Evolutionary conservation across 1,140 invertebrate genomes (phyloP), one percentile per base, ranked within the genome.

Genomic region (Formica exsecta): DNA sequence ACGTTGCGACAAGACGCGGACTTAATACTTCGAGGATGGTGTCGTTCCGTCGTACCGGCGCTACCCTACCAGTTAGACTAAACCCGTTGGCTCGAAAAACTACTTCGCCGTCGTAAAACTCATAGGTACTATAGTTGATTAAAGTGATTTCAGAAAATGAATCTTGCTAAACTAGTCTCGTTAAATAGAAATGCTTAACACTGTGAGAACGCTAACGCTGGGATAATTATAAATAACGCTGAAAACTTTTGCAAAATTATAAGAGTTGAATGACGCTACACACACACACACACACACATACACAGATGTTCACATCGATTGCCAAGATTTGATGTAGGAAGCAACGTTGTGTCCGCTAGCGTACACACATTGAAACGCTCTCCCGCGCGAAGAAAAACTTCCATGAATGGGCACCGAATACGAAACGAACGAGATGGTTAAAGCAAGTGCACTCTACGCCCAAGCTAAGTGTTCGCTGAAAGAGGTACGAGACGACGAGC

Each of bases 1-100:
- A 88, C 84, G 79, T 84, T 64, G 83, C 54, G 36, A 81, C 73
- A 89, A 80, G 59, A 77, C 80, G 29, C 75, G 57, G 51, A 71
- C 57, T 87, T 74, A 80, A 91, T 90, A 91, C 84, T 68, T 57
- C 8, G 74, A 61, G 32, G 65, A 85, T 86, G 62, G 73, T 65
- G 68, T 71, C 87, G 62, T 80, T 41, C 62, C 77, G 85, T 74
- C 68, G 61, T 73, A 6, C 32, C 51, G 64, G 32, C 70, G 38
- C 71, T 87, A 57, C 19, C 48, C 71, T 51, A 54, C 68, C 68
- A 32, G 62, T 73, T 62, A 71, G 57, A 59, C 44, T 29, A 48
- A 80, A 81, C 54, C 80, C 76, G 64, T 70, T 88, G 61, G 73
- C 70, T 76, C 75, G 57, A 86, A 59, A 64, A 57, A 59, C 29